These are phyloP conservation scores for Argynnis bischoffii DNA, from an alignment of 2,888 invertebrate genomes.

Conservation along the genomic window DNA sequence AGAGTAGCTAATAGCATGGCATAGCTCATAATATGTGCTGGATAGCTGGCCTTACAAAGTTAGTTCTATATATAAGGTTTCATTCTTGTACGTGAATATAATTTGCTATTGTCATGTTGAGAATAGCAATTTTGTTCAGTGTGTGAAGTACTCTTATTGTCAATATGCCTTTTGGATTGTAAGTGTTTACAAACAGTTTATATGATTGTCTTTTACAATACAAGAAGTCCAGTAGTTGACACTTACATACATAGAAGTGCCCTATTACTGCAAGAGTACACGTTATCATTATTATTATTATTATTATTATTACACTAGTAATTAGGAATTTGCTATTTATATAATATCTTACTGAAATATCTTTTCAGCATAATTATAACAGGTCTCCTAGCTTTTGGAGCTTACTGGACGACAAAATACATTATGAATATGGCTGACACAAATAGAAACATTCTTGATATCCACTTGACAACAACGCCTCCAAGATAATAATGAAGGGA, in stretches of 20 bases:
- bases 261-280: no score
- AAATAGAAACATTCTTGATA: background rate
- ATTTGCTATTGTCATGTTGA: background rate
- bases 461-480: background rate
- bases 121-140: background rate
- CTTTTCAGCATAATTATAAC: conserved; percentile 32
- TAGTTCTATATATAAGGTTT: conserved; percentile 4
- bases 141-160: background rate
- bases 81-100: background rate
- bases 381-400: conserved; percentile 59
- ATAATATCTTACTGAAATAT: background rate
- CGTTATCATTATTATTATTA: no score
- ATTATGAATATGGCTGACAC: conserved; percentile 36
- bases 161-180: conserved; percentile 64
- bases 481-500: no score
- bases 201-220: background rate
- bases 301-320: no score
- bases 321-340: background rate
- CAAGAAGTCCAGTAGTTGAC: no score
- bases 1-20: no score
- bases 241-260: no score
- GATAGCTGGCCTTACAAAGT: background rate
- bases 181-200: conserved; percentile 45
- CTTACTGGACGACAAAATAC: conserved; percentile 57
- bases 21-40: no score